Evolutionary conservation across 2,888 invertebrate species (phyloP).

Genomic region (Eupelmus urozonus): DNA sequence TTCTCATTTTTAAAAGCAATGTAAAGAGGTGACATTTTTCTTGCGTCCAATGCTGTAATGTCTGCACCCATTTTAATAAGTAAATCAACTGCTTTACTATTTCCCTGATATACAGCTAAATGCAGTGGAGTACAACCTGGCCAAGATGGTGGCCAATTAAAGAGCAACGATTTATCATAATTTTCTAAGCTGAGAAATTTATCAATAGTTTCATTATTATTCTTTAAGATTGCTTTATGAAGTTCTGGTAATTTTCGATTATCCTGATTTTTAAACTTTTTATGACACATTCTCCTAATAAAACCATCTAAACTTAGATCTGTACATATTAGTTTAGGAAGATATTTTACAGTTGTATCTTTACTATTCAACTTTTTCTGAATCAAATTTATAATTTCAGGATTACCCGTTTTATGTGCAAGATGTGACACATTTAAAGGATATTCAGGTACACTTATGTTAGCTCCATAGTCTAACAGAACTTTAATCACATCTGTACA

Average conservation of each 20-base stretch:
- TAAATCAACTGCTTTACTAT: neutral
- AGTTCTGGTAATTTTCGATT: no score
- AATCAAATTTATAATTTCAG: neutral
- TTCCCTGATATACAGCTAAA: constrained; percentile 7
- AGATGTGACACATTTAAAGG: neutral
- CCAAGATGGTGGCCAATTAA: neutral
- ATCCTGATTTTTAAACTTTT: no score
- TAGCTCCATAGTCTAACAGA: no score
- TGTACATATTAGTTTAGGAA: no score
- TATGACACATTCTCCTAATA: no score
- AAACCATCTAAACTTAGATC: no score
- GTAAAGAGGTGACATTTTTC: constrained; percentile 26
- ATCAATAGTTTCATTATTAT: no score
- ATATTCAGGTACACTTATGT: neutral
- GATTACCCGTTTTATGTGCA: neutral
- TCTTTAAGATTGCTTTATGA: no score
- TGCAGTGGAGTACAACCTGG: constrained; percentile 24
- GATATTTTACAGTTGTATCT: no score
- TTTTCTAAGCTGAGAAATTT: no score
- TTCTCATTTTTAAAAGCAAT: constrained; percentile 37
- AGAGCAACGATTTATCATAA: neutral
- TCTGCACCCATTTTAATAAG: neutral
- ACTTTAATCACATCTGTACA: neutral
- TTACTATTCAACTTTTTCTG: neutral
- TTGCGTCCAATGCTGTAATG: neutral